phyloP scores from a whole-genome alignment of 2,888 invertebrate genomes.

The Erebia palarica region DNA sequence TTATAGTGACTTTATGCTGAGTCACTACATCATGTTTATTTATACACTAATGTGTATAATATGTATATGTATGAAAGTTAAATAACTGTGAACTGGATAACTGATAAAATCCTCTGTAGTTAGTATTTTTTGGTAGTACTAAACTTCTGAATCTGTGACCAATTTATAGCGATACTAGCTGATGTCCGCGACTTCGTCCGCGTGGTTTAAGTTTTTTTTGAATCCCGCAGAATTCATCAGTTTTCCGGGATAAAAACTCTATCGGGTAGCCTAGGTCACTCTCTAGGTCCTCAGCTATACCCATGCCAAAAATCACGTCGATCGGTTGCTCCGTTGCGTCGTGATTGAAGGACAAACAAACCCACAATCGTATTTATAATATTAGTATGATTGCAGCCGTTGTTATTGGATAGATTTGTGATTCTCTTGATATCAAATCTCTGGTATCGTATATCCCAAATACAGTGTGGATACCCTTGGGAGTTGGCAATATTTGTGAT shows the following conservation, averaged over 20 bases:
- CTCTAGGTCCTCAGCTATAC: too few relatives aligned
- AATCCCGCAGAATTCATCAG: too few relatives aligned
- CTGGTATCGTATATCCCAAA: too few relatives aligned
- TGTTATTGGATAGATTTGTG: neutral
- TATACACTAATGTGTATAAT: neutral
- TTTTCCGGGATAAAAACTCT: too few relatives aligned
- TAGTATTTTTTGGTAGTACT: neutral
- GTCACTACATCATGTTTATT: neutral
- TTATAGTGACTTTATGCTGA: neutral
- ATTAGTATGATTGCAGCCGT: neutral
- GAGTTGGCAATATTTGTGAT: neutral
- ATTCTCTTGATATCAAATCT: neutral
- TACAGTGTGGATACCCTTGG: neutral
- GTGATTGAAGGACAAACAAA: neutral
- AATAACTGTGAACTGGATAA: neutral
- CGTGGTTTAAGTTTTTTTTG: too few relatives aligned
- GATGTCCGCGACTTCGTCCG: neutral
- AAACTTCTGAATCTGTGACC: too few relatives aligned
- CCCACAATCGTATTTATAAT: neutral
- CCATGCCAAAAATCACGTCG: too few relatives aligned
- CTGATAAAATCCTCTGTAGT: neutral
- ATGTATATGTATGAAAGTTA: too few relatives aligned
- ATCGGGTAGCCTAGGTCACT: too few relatives aligned
- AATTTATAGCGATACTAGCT: neutral
- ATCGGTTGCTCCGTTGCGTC: too few relatives aligned